Base-by-base conservation (phyloP, 2,888 invertebrate species). In the Octonoba sinensis region DNA sequence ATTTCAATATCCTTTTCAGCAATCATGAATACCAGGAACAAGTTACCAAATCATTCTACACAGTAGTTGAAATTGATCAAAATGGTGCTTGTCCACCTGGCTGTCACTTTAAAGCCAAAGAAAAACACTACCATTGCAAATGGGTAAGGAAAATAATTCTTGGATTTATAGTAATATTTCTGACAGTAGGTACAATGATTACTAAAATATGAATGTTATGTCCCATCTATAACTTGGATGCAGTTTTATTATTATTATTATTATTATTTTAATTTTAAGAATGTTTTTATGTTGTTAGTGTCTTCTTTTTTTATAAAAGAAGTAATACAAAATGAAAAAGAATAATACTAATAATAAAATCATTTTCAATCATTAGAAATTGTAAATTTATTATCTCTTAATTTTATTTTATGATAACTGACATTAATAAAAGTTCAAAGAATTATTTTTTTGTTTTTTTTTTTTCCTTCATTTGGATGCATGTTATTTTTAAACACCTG, bases 1-100 rank as follows among this genome's bases (percentile, higher is more conserved):
- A 59, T 74, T 67, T 70, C 22, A 74, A 57, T 75, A 46, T 82
- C 66, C 65, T 67, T 84, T 86, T 44, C 84, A 89, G 89, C 83
- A 94, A 94, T 86, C 96, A 96, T 88, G 95, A 96, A 86, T 93
- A 95, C 79, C 95, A 96, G 88, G 95, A 94, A 87, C 92, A 94
- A 86, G 93, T 96, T 70, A 95, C 94, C 0, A 94, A 94, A 24
- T 92, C 93, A 2, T 93, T 93, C 87, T 92, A 92, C 87, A 91
- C 91, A 0, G 91, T 91, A 65, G 91, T 92, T 3, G 91, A 93
- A 66, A 91, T 91, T 72, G 91, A 91, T 82, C 92, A 87, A 67
- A 85, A 86, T 11, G 93, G 93, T 86, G 91, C 91, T 71, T 92
- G 88, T 82, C 87, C 87, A 24, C 83, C 91, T 85, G 92, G 93